phyloP scores from a whole-genome alignment of 2,797 vertebrate genomes.

The Neomorphus geoffroyi region DNA sequence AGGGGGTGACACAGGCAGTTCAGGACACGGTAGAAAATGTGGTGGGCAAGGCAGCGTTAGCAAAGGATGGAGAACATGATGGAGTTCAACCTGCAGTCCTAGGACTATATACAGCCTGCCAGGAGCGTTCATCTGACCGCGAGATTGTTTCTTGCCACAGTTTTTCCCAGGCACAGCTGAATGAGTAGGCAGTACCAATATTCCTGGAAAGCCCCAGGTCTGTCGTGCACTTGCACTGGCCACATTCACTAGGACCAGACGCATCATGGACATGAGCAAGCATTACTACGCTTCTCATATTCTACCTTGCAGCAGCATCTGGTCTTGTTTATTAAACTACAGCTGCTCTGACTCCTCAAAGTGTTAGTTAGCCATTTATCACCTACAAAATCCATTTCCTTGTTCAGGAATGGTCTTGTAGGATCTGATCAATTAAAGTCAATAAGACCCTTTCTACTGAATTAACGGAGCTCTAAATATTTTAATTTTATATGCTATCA shows the following conservation, averaged over 20 bases:
- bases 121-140: background rate
- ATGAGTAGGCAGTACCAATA: background rate
- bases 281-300: background rate
- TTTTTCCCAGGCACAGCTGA: background rate
- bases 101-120: background rate
- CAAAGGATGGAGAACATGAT: background rate
- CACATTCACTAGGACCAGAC: background rate
- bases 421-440: background rate
- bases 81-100: background rate
- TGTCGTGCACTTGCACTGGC: background rate
- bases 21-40: background rate
- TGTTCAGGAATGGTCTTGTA: background rate
- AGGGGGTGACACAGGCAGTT: background rate
- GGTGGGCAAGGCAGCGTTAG: background rate
- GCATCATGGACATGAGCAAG: background rate
- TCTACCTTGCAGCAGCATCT: background rate
- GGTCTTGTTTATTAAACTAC: background rate
- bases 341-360: background rate
- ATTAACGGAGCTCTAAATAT: background rate
- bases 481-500: background rate
- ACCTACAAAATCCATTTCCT: constrained; percentile 1
- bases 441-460: background rate
- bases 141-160: background rate
- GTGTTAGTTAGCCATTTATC: background rate
- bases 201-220: background rate